A percentile compares a stretch with the other conserved stretches of the same genome.
Evolutionary conservation across 2,797 vertebrate species (phyloP).

Genomic region (Sylvia borin): DNA sequence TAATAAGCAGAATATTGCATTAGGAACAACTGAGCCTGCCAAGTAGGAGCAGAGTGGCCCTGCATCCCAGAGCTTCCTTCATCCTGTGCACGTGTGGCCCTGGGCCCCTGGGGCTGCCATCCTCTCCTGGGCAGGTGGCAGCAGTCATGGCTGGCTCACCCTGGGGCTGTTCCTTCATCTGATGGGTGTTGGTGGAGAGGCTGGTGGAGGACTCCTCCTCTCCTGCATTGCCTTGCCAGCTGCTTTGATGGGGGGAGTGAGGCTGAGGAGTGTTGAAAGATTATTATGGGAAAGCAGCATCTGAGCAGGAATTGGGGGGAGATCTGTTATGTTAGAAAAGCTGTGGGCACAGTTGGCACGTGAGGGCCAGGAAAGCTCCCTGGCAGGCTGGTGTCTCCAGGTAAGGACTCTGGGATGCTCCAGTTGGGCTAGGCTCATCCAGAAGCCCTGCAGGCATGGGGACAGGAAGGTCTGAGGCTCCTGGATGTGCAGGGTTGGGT

Average conservation of each 20-base stretch:
- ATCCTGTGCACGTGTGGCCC: rapidly evolving
- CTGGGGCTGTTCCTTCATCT: background rate
- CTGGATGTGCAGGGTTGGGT: background rate
- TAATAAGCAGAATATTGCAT: conserved; percentile 40
- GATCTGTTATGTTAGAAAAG: background rate
- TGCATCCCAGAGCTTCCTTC: background rate
- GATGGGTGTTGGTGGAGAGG: background rate
- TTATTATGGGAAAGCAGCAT: background rate
- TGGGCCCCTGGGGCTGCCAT: background rate
- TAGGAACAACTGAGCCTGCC: background rate
- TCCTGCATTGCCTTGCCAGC: background rate
- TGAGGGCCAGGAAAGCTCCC: background rate
- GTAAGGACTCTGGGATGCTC: background rate
- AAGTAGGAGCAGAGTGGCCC: background rate
- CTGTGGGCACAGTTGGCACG: background rate
- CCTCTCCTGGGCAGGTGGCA: background rate
- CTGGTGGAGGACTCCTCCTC: background rate
- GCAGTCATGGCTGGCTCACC: background rate
- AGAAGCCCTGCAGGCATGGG: background rate
- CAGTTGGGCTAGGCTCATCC: background rate
- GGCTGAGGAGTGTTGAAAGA: background rate
- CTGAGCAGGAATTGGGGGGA: rapidly evolving
- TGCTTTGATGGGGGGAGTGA: background rate
- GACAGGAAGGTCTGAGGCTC: background rate
- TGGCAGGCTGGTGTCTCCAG: background rate